Base-by-base conservation (phyloP, 2,888 invertebrate genomes). In the Trichopria drosophilae region DNA sequence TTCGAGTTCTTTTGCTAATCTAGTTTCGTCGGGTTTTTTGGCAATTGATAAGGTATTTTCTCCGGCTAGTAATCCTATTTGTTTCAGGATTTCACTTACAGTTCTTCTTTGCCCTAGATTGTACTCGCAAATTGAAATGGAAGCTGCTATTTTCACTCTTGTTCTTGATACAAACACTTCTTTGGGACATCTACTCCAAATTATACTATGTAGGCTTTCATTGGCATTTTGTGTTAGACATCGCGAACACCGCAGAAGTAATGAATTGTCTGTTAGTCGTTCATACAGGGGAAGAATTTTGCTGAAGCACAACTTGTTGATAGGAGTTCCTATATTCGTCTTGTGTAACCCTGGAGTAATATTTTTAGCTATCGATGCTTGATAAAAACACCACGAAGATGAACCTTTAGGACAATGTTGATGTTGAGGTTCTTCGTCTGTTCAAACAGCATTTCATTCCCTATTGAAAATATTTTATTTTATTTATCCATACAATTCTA, bases 381-480 rank as follows among this genome's bases (percentile, higher is more conserved):
- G 51, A 41, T 53, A 58, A 43, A 61, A 60, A 24, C n/a, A n/a
- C n/a, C n/a, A n/a, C n/a, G n/a, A n/a, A n/a, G n/a, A n/a, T n/a
- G n/a, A n/a, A n/a, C n/a, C 53, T 34, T 19, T 24, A 2, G 51
- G 48, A 16, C 53, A 54, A 10, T 39, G 23, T 15, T 35, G 35
- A 26, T 53, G 53, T 5, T 48, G 15, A n/a, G 50, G 57, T 10
- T 49, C 24, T 16, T 53, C 41, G 18, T 58, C 47, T 7, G 55
- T 58, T 3, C 58, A 56, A 7, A 31, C 32, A n/a, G 48, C 40
- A 32, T 59, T n/a, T n/a, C n/a, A n/a, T n/a, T n/a, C n/a, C n/a
- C n/a, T n/a, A n/a, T n/a, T n/a, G n/a, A n/a, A n/a, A n/a, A n/a
- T n/a, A n/a, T n/a, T n/a, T n/a, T n/a, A n/a, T n/a, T n/a, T n/a